phyloP scores from a whole-genome alignment of 2,113 vertebrate species.

The Ailurus styani region DNA sequence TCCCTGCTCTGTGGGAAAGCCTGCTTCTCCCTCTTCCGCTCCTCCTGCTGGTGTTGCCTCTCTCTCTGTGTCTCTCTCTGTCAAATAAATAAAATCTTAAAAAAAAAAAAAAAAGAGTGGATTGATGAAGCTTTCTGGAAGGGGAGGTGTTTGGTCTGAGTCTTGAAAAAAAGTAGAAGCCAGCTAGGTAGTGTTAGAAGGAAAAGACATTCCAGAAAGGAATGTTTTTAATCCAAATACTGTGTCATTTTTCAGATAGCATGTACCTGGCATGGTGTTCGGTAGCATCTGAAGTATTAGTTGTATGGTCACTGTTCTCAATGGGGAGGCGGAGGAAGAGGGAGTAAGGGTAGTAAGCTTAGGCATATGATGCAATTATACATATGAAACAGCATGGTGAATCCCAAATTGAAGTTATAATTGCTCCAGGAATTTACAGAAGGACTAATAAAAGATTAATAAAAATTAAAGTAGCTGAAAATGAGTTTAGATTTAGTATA shows the following conservation, averaged over 20 bases:
- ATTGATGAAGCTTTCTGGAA: not conserved
- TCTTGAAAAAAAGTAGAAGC: slow-evolving; percentile 1
- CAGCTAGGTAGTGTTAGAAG: not conserved
- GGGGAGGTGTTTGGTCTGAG: not conserved
- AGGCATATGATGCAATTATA: not conserved
- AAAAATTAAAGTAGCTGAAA: slow-evolving; percentile 40
- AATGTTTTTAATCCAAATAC: not conserved
- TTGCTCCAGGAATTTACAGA: not conserved
- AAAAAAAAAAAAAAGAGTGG: too few species aligned
- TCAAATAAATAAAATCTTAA: too few species aligned
- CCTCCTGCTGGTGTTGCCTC: too few species aligned
- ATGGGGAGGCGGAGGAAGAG: not conserved
- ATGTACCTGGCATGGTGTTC: not conserved
- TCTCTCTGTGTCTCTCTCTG: too few species aligned
- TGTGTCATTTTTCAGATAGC: not conserved
- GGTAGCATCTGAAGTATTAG: not conserved
- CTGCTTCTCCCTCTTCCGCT: too few species aligned
- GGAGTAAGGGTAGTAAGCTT: not conserved
- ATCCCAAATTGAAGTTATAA: slow-evolving; percentile 2
- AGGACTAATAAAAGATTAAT: slow-evolving; percentile 2
- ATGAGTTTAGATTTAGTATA: slow-evolving; percentile 6
- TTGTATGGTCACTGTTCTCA: not conserved
- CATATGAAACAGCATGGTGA: not conserved
- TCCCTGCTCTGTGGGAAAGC: too few species aligned
- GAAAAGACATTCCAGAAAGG: not conserved